Percentiles rank a stretch among this genome's conserved stretches.
Evolutionary conservation across 2,888 invertebrate species (phyloP).

Genomic region (Theretra japonica): DNA sequence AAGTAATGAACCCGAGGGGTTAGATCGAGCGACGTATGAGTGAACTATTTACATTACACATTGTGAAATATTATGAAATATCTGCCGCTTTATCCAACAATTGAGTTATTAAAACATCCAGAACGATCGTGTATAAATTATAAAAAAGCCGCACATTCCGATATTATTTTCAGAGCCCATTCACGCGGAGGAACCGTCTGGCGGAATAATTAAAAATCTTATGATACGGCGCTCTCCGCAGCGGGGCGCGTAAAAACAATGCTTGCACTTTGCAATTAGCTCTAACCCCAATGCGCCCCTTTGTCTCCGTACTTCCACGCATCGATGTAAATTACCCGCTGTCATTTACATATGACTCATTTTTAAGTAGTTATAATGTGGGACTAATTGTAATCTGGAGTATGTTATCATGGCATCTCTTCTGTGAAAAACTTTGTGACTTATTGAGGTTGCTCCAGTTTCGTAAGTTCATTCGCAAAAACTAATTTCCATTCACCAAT

Average conservation of each 20-base stretch:
- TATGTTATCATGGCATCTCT: neutral
- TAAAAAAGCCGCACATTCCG: conserved; percentile 30
- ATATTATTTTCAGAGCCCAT: conserved; percentile 35
- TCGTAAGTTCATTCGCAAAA: too few species aligned
- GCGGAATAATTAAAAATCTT: conserved; percentile 60
- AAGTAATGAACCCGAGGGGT: too few species aligned
- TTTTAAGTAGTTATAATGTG: neutral
- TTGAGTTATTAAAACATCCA: neutral
- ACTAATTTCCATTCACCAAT: too few species aligned
- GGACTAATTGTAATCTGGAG: neutral
- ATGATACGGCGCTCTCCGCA: conserved; percentile 46
- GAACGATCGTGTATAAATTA: neutral
- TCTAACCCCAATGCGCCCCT: conserved; percentile 54
- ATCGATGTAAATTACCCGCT: conserved; percentile 20
- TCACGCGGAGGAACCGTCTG: conserved; percentile 44
- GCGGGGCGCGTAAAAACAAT: conserved; percentile 67
- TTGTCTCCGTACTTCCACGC: conserved; percentile 26
- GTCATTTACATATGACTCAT: neutral
- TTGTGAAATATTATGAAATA: neutral
- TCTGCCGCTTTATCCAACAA: neutral
- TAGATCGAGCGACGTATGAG: too few species aligned
- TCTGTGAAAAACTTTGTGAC: too few species aligned
- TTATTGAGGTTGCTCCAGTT: too few species aligned
- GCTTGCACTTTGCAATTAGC: conserved; percentile 76
- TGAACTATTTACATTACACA: neutral